These are phyloP conservation scores for Lamprologus ornatipinnis DNA, from an alignment of 2,113 vertebrate genomes.

Conservation along the genomic window DNA sequence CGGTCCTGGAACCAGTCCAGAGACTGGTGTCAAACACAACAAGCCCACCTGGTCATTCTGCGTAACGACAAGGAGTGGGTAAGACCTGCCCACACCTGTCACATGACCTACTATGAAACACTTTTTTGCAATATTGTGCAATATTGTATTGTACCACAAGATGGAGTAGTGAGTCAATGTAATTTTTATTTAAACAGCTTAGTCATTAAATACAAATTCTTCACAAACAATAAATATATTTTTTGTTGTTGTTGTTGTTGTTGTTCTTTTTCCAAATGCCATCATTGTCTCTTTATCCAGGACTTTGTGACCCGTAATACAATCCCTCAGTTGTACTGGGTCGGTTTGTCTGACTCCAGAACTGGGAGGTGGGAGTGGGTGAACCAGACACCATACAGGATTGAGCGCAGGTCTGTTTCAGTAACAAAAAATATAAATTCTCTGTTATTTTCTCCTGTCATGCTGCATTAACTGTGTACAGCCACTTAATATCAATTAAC, in stretches of 20 bases:
- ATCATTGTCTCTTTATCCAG: not conserved
- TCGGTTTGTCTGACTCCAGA: not conserved
- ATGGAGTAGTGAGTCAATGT: not conserved
- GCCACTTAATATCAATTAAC: not conserved
- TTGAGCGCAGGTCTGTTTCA: not conserved
- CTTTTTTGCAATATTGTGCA: not conserved
- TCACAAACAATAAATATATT: no score
- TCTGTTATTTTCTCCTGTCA: not conserved
- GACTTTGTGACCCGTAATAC: not conserved
- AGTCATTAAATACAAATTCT: not conserved
- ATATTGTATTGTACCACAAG: not conserved
- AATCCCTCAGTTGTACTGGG: not conserved
- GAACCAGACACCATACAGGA: not conserved
- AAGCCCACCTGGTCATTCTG: constrained; percentile 30
- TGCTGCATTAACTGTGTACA: accelerated
- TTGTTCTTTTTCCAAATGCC: not conserved
- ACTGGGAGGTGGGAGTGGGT: constrained; percentile 27
- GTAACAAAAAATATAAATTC: not conserved
- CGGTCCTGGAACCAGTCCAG: not conserved
- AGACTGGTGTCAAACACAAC: constrained; percentile 25
- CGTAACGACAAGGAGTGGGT: constrained; percentile 35
- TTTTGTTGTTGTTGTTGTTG: no score
- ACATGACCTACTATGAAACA: not conserved
- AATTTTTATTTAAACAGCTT: not conserved
- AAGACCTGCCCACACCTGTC: not conserved